Percentiles rank a stretch among this genome's conserved stretches.
phyloP scores from a whole-genome alignment of 1,140 invertebrate genomes.

The Leptopilina clavipes region DNA sequence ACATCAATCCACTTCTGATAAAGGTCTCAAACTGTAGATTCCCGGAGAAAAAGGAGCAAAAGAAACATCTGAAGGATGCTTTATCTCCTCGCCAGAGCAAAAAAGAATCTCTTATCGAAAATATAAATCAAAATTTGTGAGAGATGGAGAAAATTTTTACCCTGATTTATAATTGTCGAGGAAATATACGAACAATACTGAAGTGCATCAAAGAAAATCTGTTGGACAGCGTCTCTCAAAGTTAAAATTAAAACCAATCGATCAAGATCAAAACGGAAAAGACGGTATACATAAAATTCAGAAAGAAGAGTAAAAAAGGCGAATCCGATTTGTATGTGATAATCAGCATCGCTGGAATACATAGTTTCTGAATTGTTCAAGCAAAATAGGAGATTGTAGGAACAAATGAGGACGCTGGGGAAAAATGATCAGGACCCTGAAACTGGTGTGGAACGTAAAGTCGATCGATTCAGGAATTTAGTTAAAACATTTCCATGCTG shows the following conservation, averaged over 20 bases:
- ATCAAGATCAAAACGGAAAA: too few relatives aligned
- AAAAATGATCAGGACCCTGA: neutral
- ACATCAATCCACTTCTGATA: slow-evolving; percentile 26
- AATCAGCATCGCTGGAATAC: neutral
- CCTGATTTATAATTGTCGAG: neutral
- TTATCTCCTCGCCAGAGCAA: neutral
- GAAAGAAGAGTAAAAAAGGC: neutral
- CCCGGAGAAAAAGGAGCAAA: slow-evolving; percentile 5
- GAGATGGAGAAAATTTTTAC: neutral
- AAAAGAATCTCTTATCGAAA: slow-evolving; percentile 1
- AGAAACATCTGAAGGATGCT: neutral
- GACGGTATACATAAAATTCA: too few relatives aligned
- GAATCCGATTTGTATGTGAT: too few relatives aligned
- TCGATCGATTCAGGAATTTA: slow-evolving; percentile 23
- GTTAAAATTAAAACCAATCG: too few relatives aligned
- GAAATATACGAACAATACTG: neutral
- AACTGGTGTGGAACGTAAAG: slow-evolving; percentile 31
- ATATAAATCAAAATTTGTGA: neutral
- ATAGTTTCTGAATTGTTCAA: neutral
- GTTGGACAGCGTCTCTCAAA: too few relatives aligned
- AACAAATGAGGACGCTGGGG: slow-evolving; percentile 8
- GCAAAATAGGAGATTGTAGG: slow-evolving; percentile 1
- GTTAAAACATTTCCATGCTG: slow-evolving; percentile 4
- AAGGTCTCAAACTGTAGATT: slow-evolving; percentile 6
- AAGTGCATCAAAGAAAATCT: neutral